Percentiles rank a stretch among this genome's conserved stretches.
phyloP scores from a whole-genome alignment of 2,113 vertebrate genomes.

The Athene cunicularia region DNA sequence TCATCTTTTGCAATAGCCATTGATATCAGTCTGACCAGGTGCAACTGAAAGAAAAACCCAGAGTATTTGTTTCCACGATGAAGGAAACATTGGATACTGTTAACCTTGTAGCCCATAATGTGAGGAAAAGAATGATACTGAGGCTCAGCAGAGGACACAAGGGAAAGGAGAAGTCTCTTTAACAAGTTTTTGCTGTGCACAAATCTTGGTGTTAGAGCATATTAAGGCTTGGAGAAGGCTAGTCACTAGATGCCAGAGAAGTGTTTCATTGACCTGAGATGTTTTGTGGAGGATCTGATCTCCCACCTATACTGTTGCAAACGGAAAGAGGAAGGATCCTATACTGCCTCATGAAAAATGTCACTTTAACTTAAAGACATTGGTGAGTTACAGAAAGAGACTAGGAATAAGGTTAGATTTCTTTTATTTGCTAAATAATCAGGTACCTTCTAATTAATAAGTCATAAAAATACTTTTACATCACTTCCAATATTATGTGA shows the following conservation, averaged over 20 bases:
- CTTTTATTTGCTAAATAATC: not conserved
- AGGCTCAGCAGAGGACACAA: not conserved
- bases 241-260: not conserved
- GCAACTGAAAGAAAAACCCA: not conserved
- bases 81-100: not conserved
- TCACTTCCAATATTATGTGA: not conserved
- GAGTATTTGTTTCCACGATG: not conserved
- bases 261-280: not conserved
- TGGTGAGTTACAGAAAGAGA: not conserved
- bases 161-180: not conserved
- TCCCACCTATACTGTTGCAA: not conserved
- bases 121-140: accelerated
- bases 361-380: not conserved
- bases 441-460: not conserved
- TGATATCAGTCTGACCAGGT: not conserved
- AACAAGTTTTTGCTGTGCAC: not conserved
- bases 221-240: not conserved
- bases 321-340: not conserved
- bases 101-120: not conserved
- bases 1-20: not conserved
- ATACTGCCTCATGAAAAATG: not conserved
- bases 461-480: not conserved
- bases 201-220: not conserved
- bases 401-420: not conserved
- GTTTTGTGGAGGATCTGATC: not conserved